Evolutionary conservation across 1,140 invertebrate species (phyloP), one percentile per base, ranked within the genome.

Genomic region (Rhyacophila brunnea): DNA sequence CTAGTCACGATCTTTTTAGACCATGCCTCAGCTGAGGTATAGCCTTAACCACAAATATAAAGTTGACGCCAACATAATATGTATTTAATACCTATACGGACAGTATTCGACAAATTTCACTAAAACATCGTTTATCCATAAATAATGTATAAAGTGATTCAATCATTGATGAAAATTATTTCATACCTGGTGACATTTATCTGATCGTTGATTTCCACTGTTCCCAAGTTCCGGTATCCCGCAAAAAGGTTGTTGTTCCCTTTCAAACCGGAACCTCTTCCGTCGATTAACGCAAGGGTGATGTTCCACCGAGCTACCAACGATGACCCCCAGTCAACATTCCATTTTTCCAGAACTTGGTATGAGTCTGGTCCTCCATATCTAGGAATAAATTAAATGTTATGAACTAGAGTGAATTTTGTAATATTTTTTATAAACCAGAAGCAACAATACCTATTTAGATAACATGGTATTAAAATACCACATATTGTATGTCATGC

Each of bases 361-460:
- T 89, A 88, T 7, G 91, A 90, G 67, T 92, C 90, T 13, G 95
- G 95, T 32, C 95, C 95, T 10, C 87, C 94, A 74, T 98, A 83
- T 0, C 75, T 79, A 60, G 15, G 64, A 69, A 36, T 14, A 38
- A 13, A n/a, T 9, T 17, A 15, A 1, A 38, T 38, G 36, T 58
- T 17, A 9, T 7, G 34, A 35, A 7, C 34, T 35, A 35, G n/a
- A 35, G n/a, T 35, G 6, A 7, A 35, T 35, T 35, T 35, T 35
- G 9, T 7, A 44, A 7, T 14, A 13, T 44, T 44, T 44, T 6
- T 44, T 14, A 35, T 7, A 35, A 35, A 7, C 34, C 34, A 6
- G 34, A 35, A 7, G n/a, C n/a, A n/a, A n/a, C n/a, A n/a, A n/a
- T n/a, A n/a, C n/a, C n/a, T n/a, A n/a, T n/a, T n/a, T n/a, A n/a